A percentile compares a stretch with the other conserved stretches of the same genome.
These are phyloP conservation scores for Drosophila vallismaia DNA, from an alignment of 2,888 invertebrate genomes.

Conservation along the genomic window DNA sequence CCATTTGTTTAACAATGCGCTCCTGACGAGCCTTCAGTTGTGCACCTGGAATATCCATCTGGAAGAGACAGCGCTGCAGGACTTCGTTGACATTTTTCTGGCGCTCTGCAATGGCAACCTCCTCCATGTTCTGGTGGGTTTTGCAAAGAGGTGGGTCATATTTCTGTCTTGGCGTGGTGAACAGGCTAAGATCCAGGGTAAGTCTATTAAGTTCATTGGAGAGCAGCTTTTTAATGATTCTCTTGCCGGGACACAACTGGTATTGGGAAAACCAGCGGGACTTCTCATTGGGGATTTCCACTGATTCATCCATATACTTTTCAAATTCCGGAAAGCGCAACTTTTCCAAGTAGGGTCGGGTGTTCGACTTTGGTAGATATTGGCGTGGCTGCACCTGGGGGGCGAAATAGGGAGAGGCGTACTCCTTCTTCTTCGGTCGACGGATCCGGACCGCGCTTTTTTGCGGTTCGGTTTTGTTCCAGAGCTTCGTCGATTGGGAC, in stretches of 20 bases:
- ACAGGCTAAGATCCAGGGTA: background rate
- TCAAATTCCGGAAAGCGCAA: constrained; percentile 22
- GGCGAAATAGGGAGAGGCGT: constrained; percentile 40
- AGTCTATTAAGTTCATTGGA: constrained; percentile 37
- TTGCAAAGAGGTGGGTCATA: constrained; percentile 29
- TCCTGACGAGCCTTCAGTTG: background rate
- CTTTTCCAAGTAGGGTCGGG: background rate
- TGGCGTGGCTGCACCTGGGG: constrained; percentile 41
- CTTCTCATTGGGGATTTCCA: constrained; percentile 47
- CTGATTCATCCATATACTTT: constrained; percentile 29
- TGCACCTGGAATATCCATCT: constrained; percentile 15
- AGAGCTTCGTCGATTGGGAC: constrained; percentile 42
- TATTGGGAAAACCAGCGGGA: constrained; percentile 64
- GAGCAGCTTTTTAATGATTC: constrained; percentile 49
- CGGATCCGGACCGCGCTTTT: background rate
- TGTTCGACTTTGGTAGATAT: background rate
- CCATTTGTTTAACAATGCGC: constrained; percentile 41
- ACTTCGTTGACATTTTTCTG: constrained; percentile 16
- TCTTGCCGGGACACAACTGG: constrained; percentile 48
- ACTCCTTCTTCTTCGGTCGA: accelerated
- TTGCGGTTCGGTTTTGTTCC: background rate
- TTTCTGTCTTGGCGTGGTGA: background rate
- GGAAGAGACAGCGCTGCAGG: constrained; percentile 23
- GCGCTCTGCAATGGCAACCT: background rate
- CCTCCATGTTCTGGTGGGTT: constrained; percentile 40